Percentiles rank a stretch among this genome's conserved stretches.
phyloP scores from a whole-genome alignment of 1,140 invertebrate genomes.

The Bombus difficillimus region DNA sequence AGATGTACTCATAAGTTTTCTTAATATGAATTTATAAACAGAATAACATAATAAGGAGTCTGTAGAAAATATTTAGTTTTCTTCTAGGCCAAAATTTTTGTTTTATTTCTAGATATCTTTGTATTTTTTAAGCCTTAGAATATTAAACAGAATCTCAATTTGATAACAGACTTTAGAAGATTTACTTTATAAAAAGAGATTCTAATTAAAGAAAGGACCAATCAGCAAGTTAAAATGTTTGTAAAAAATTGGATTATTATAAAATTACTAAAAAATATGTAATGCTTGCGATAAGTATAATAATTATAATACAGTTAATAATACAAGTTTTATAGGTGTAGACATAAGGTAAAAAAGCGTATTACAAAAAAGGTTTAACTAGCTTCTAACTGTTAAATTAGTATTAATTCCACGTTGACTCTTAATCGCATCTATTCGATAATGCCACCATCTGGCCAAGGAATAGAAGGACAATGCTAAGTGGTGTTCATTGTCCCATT shows the following conservation, averaged over 20 bases:
- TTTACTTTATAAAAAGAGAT: neutral
- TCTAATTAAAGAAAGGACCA: neutral
- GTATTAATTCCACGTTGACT: slow-evolving; percentile 20
- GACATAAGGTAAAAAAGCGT: no score
- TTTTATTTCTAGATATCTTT: no score
- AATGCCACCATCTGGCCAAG: slow-evolving; percentile 17
- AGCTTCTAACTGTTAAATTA: neutral
- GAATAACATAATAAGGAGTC: neutral
- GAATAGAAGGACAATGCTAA: slow-evolving; percentile 34
- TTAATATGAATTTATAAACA: neutral
- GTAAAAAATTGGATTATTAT: neutral
- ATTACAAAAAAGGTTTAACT: neutral
- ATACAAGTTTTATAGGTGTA: neutral
- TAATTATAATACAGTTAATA: neutral
- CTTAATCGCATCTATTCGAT: slow-evolving; percentile 19
- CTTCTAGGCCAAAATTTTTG: neutral
- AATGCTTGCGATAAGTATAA: neutral
- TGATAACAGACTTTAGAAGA: neutral
- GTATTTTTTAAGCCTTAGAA: no score
- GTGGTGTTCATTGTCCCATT: slow-evolving; percentile 28
- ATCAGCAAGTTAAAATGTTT: neutral
- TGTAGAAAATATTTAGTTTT: neutral
- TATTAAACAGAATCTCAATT: no score
- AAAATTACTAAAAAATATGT: no score
- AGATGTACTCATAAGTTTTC: no score